Evolutionary conservation across 2,888 invertebrate genomes (phyloP), one percentile per base, ranked within the genome.

Genomic region (Drosophila peninsularis): DNA sequence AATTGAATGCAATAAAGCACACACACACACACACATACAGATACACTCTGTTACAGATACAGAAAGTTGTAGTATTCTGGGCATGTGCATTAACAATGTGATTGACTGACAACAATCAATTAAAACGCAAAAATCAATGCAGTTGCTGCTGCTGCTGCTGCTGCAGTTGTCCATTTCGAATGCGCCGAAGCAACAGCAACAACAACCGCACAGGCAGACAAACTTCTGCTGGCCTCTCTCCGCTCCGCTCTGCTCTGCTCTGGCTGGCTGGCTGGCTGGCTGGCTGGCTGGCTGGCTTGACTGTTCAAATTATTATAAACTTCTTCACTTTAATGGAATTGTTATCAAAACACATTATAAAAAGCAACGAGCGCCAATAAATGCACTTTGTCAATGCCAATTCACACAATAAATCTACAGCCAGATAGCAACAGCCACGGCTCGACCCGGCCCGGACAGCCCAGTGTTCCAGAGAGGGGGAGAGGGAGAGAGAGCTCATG

Each of bases 351-450:
- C 83, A 79, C 76, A 78, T 85, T 78, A 83, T 77, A 88, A 82
- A 75, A 82, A 78, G 68, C 78, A 82, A 69, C 79, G 80, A 85
- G 77, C 88, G 80, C 80, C 88, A 83, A 83, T 83, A 82, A 89
- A 82, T 88, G 89, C 90, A 91, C 90, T 90, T 91, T 91, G 91
- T 90, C 90, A 90, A 87, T 90, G 90, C 91, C 90, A 90, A 85
- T 88, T 89, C 79, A 82, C 90, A 90, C 90, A 91, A 90, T 91
- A 90, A 90, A 90, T 90, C 91, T 88, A 90, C 84, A 82, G 88
- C 41, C 66, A 87, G 90, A 90, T 90, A 90, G 88, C 90, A 84
- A 77, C 55, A 56, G 44, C 56, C 17, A 36, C 45, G 36, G 72
- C 64, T 74, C 63, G 66, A 68, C 32, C 52, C 50, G 39, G 27